Evolutionary conservation across 2,113 vertebrate genomes (phyloP).

Genomic region (Rhinoderma darwinii): DNA sequence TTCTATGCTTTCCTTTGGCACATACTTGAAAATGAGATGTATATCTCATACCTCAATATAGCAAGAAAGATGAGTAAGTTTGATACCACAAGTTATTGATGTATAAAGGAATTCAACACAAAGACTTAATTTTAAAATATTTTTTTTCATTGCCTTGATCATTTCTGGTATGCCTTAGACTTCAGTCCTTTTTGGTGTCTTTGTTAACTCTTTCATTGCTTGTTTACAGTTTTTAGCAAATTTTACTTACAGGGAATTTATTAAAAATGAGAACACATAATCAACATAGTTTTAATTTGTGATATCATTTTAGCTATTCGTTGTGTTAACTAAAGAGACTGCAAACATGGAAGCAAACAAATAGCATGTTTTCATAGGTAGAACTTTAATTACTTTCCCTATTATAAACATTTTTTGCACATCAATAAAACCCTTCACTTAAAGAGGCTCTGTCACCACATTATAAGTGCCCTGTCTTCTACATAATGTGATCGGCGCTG

Average conservation of each 20-base stretch:
- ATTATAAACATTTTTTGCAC: no score
- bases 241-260: not conserved
- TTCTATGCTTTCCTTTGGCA: not conserved
- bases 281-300: no score
- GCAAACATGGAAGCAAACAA: no score
- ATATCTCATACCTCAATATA: conserved; percentile 43
- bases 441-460: no score
- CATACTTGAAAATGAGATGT: conserved; percentile 50
- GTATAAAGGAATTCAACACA: not conserved
- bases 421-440: no score
- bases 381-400: no score
- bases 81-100: conserved; percentile 32
- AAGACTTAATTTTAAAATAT: conserved; percentile 13
- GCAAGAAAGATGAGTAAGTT: conserved; percentile 27
- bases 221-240: not conserved
- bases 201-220: not conserved
- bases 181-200: not conserved
- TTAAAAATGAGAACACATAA: not conserved
- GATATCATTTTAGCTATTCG: no score
- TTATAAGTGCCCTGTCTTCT: no score
- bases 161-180: not conserved
- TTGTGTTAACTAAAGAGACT: no score
- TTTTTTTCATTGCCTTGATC: conserved; percentile 12
- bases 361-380: no score
- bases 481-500: no score